Conservation (phyloP, 64 coral and sea anemone species). For the Pocillopora verrucosa region DNA sequence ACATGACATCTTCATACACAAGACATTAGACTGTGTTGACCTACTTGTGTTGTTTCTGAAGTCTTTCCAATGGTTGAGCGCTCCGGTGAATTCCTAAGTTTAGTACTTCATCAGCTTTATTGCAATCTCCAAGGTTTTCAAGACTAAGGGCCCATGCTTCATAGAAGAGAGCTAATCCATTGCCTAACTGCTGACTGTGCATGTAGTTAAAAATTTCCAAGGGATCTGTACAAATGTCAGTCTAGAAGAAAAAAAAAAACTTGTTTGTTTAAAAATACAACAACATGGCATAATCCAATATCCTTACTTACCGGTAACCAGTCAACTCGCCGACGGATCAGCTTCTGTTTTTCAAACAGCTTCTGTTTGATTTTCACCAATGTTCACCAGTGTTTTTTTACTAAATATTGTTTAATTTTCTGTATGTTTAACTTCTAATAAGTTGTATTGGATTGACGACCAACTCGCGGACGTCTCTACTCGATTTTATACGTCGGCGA, state of each 20-base stretch:
- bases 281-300: too few relatives aligned
- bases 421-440: too few relatives aligned
- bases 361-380: too few relatives aligned
- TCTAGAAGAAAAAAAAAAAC: conserved; percentile 29
- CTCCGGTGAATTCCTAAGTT: conserved; percentile 71
- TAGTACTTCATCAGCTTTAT: conserved; percentile 91
- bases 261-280: too few relatives aligned
- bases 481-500: too few relatives aligned
- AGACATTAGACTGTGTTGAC: neutral
- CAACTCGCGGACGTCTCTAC: too few relatives aligned
- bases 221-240: conserved; percentile 82
- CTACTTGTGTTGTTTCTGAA: conserved; percentile 79
- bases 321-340: too few relatives aligned
- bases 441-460: too few relatives aligned
- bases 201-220: conserved; percentile 89
- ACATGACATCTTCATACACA: neutral
- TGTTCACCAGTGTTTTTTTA: too few relatives aligned
- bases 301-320: too few relatives aligned
- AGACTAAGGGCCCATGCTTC: conserved; percentile 77
- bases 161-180: conserved; percentile 70
- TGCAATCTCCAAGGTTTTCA: conserved; percentile 66
- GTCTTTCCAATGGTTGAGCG: conserved; percentile 76
- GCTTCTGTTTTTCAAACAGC: too few relatives aligned
- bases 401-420: too few relatives aligned
- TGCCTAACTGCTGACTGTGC: conserved; percentile 79